Base-by-base conservation (phyloP, 2,113 vertebrate genomes). In the Corythaixoides concolor region DNA sequence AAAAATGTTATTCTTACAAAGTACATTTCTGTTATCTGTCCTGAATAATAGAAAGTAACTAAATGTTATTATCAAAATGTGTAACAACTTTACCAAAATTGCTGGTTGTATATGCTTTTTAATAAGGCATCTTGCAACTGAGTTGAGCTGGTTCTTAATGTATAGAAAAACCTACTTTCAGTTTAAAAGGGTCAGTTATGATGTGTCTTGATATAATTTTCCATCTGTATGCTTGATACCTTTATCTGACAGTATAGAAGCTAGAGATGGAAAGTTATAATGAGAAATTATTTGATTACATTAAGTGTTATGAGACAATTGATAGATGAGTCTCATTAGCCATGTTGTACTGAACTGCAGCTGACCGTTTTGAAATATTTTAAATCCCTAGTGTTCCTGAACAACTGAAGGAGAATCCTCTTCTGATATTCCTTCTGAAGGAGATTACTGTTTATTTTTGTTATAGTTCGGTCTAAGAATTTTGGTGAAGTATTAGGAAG, bases 301-400 rank as follows among this genome's bases (percentile, higher is more conserved):
- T 73, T 45, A 81, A 87, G 11, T 94, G 58, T 88, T 43, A 32
- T 0, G 17, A 79, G 59, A 82, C 45, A 64, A 47, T 59, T 76
- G 78, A 76, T 47, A 76, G 16, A 21, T 85, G 45, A 76, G 27
- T 79, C 43, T 35, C 28, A 5, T 73, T 88, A 69, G 39, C 84
- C 32, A 33, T 88, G 49, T 88, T 87, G 27, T 89, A 47, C 74
- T 80, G 63, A 89, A 67, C 43, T 76, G 58, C 35, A 80, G 78
- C 63, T 62, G 85, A 53, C n/a, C 62, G 32, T 83, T 93, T 90
- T 92, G 53, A 79, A 93, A 73, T 92, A 53, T 18, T 90, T 95
- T 64, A 76, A 85, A 93, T 93, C 52, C 32, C n/a, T 79, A 19
- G 13, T 0, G 0, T 92, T 94, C 33, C 30, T 83, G 67, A 85